A percentile compares a stretch with the other conserved stretches of the same genome.
Evolutionary conservation across 2,113 vertebrate species (phyloP).

Genomic region (Catagonus wagneri): DNA sequence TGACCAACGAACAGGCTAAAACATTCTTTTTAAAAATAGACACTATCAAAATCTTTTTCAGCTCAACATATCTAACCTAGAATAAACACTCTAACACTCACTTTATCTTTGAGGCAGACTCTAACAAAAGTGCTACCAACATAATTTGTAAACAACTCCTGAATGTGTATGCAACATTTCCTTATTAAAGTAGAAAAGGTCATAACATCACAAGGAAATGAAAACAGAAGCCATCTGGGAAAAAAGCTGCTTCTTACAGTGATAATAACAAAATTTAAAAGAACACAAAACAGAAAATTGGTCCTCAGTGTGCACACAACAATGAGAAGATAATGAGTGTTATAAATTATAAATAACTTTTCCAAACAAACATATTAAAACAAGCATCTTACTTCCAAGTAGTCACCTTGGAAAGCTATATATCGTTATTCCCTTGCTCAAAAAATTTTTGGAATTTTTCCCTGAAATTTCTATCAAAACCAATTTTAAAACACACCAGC

Average conservation of each 20-base stretch:
- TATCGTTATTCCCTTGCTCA: neutral
- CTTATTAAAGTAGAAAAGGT: slow-evolving; percentile 72
- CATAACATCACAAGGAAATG: slow-evolving; percentile 69
- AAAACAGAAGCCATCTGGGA: slow-evolving; percentile 76
- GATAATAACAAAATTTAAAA: slow-evolving; percentile 8
- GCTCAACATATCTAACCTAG: slow-evolving; percentile 45
- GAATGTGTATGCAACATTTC: slow-evolving; percentile 51
- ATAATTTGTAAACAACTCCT: slow-evolving; percentile 71
- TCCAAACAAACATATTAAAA: slow-evolving; percentile 47
- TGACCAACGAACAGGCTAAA: neutral
- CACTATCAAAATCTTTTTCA: slow-evolving; percentile 23
- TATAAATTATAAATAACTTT: slow-evolving; percentile 52
- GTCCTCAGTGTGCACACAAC: slow-evolving; percentile 32
- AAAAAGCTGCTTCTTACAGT: slow-evolving; percentile 34
- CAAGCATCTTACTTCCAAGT: neutral
- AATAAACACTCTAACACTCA: slow-evolving; percentile 63
- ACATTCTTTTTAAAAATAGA: slow-evolving; percentile 42
- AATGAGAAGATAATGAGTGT: neutral
- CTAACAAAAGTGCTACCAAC: slow-evolving; percentile 45
- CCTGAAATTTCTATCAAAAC: slow-evolving; percentile 57
- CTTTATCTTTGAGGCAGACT: slow-evolving; percentile 23
- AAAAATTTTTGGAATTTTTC: slow-evolving; percentile 15
- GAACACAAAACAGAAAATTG: slow-evolving; percentile 53
- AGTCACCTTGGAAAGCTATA: neutral
- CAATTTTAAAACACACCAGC: neutral